Base-by-base conservation (phyloP, 2,797 vertebrate species). In the Fistularia commersonii region DNA sequence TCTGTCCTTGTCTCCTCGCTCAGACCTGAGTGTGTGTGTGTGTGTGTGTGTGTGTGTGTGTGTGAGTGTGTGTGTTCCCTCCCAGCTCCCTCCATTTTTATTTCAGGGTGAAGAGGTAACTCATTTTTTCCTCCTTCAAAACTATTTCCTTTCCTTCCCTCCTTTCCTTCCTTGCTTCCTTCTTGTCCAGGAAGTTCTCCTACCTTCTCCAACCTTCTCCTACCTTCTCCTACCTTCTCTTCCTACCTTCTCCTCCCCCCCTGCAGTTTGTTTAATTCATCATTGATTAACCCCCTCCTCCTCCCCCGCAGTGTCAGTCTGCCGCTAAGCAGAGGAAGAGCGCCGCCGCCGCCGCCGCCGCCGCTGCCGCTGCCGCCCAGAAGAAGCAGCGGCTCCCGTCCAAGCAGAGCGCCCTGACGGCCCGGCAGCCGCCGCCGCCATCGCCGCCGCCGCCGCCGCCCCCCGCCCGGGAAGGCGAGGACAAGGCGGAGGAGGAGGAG, bases 281-380 rank as follows among this genome's bases (percentile, higher is more conserved):
- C 44, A 8, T 44, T 14, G 7, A 33, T 46, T 12, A 46, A 11
- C 32, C 6, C 31, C 8, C 49, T 55, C n/a, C 45, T 55, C 6
- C 34, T 71, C 51, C 33, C 68, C 64, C 39, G 14, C 87, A 90
- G 89, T 89, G 86, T 81, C 83, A 87, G 83, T 81, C 84, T 9
- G 90, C 82, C 81, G 78, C 80, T 77, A 89, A 88, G 77, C 82
- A 83, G 77, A 84, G 77, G 88, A 89, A 83, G 76, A 89, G 77
- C 40, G 79, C 74, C 34, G 72, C 57, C 52, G 77, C 77, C 55
- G 69, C 73, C 80, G 87, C n/a, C n/a, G n/a, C n/a, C n/a, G n/a
- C n/a, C n/a, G n/a, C n/a, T n/a, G n/a, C n/a, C n/a, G n/a, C n/a
- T n/a, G n/a, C n/a, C n/a, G n/a, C n/a, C n/a, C n/a, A 75, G 78